phyloP scores from a whole-genome alignment of 2,797 vertebrate genomes.

The Rhyacichthys aspro region DNA sequence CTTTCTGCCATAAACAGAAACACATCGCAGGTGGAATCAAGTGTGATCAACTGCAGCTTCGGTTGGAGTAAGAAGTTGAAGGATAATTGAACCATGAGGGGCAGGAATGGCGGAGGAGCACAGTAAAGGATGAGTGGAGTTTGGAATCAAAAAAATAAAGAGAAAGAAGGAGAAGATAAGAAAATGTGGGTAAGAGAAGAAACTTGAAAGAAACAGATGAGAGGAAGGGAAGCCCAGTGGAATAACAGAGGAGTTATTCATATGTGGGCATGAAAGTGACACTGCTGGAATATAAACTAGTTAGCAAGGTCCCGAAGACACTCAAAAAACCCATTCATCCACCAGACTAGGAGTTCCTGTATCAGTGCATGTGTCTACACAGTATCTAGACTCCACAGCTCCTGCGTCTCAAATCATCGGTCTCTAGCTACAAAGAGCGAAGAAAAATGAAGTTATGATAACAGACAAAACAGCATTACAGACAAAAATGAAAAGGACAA shows the following conservation, averaged over 20 bases:
- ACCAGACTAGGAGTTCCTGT: constrained; percentile 30
- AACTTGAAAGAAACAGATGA: constrained; percentile 24
- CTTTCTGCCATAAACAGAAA: constrained; percentile 86
- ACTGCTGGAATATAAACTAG: constrained; percentile 57
- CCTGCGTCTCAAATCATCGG: constrained; percentile 31
- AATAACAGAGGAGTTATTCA: constrained; percentile 62
- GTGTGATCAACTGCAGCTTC: background rate
- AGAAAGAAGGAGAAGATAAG: constrained; percentile 5
- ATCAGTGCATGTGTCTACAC: constrained; percentile 25
- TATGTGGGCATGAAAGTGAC: constrained; percentile 49
- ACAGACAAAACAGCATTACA: constrained; percentile 6
- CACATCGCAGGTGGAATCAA: background rate
- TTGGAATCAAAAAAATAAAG: constrained; percentile 34
- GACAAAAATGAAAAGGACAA: constrained; percentile 9
- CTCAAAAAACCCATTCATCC: constrained; percentile 46
- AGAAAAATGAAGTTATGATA: constrained; percentile 13
- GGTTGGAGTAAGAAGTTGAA: background rate
- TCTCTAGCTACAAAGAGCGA: background rate
- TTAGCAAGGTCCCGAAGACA: constrained; percentile 35
- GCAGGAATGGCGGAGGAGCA: constrained; percentile 4
- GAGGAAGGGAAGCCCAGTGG: constrained; percentile 40
- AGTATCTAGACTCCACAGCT: constrained; percentile 31
- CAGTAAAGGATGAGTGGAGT: constrained; percentile 13
- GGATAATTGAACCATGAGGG: constrained; percentile 8
- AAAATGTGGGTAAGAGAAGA: constrained; percentile 39